Conservation (phyloP, 2,888 invertebrate genomes). For the Bugulina stolonifera region DNA sequence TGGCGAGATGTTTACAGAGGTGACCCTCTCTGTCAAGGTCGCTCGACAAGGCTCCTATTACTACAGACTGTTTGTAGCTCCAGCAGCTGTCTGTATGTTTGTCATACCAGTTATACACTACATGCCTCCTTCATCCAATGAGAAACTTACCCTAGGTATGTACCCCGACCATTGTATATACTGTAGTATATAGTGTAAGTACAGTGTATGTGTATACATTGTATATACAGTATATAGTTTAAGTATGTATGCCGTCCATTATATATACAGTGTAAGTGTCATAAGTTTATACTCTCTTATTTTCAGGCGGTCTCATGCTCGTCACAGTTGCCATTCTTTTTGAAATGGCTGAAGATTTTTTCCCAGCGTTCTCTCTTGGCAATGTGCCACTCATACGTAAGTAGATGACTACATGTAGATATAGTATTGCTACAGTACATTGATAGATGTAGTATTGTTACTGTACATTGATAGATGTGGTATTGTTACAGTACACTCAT, state of each 20-base stretch:
- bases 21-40: not conserved
- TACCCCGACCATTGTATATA: too few relatives aligned
- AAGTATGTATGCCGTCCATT: too few relatives aligned
- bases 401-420: not conserved
- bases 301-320: conserved; percentile 22
- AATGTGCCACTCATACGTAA: conserved; percentile 16
- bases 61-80: conserved; percentile 26
- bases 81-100: conserved; percentile 24
- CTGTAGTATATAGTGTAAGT: too few relatives aligned
- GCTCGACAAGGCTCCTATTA: not conserved
- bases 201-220: too few relatives aligned
- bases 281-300: too few relatives aligned
- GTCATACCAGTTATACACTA: conserved; percentile 21
- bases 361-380: conserved; percentile 8
- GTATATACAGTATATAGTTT: too few relatives aligned
- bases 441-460: not conserved
- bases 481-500: not conserved
- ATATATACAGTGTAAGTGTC: too few relatives aligned
- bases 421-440: not conserved
- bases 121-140: conserved; percentile 18
- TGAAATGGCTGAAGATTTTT: conserved; percentile 24
- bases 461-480: not conserved
- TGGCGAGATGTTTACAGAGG: not conserved
- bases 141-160: conserved; percentile 23
- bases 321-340: conserved; percentile 19